Evolutionary conservation across 2,888 invertebrate genomes (phyloP).

Genomic region (Erpobdella octoculata): DNA sequence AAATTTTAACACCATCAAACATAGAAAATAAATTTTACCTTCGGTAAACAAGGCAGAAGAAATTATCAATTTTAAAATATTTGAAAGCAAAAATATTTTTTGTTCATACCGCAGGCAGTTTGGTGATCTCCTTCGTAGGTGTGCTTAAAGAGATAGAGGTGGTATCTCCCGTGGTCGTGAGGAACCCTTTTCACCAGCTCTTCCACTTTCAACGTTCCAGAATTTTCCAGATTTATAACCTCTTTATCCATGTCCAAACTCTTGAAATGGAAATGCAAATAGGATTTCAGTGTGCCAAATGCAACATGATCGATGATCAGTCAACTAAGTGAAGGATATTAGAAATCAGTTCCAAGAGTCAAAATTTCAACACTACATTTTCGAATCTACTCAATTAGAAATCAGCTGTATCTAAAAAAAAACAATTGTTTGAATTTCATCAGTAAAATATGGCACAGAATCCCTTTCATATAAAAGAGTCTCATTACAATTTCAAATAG

Average conservation of each 20-base stretch:
- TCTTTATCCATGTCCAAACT: slow-evolving; percentile 72
- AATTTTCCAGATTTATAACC: slow-evolving; percentile 60
- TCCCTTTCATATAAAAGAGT: too few species aligned
- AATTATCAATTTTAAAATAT: not conserved
- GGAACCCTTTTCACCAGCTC: slow-evolving; percentile 74
- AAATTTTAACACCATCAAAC: too few species aligned
- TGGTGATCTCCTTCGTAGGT: slow-evolving; percentile 83
- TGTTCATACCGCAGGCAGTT: not conserved
- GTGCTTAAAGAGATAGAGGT: slow-evolving; percentile 81
- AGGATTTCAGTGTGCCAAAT: not conserved
- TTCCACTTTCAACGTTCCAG: slow-evolving; percentile 44
- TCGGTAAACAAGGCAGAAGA: too few species aligned
- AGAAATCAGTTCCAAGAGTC: not conserved
- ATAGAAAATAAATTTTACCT: too few species aligned
- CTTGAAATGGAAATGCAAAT: slow-evolving; percentile 40
- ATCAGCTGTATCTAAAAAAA: too few species aligned
- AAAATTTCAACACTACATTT: too few species aligned
- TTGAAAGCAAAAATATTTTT: too few species aligned
- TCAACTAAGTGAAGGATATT: not conserved
- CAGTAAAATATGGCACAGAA: too few species aligned
- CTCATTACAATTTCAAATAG: too few species aligned
- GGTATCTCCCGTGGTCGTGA: slow-evolving; percentile 76
- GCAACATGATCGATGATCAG: too few species aligned
- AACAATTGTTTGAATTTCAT: too few species aligned
- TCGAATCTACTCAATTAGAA: too few species aligned